Base-by-base conservation (phyloP, 2,797 vertebrate genomes). In the Urophycis tenuis region DNA sequence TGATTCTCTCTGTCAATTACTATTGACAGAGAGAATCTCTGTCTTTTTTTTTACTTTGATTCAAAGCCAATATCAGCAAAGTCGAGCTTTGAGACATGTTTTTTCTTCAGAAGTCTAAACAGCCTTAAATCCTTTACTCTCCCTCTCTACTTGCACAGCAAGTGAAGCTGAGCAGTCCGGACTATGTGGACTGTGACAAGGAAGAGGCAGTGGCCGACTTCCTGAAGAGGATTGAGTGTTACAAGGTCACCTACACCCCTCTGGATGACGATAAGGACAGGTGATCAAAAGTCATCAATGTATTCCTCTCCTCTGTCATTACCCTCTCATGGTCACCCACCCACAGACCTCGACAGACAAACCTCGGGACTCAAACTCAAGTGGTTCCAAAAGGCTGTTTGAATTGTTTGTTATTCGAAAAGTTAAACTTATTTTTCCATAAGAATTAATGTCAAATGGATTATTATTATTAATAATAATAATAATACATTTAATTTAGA, bases 161-260 rank as follows among this genome's bases (percentile, higher is more conserved):
- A 93, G 96, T 98, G 77, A 98, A 98, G 90, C 92, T 98, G 71
- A 95, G 93, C 83, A 96, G 96, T 79, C 96, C 96, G 0, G 96
- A 98, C 86, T 98, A 98, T 32, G 77, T 81, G 2, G 92, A 90
- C 91, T 94, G 94, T 41, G 93, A 94, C 79, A 92, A 93, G 85
- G 95, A 97, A 5, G 95, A 96, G 75, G 95, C 94, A 0, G 93
- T 96, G 76, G 87, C 91, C 0, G 96, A 98, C 74, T 98, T 98
- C 85, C 89, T 95, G 69, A 93, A 96, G 87, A 93, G 96, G 90
- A 97, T 97, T 0, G 92, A 97, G 0, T 97, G 95, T 85, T 98
- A 97, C 89, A 90, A 94, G 76, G 14, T 92, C 84, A 94, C 92
- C 77, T 97, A 97, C 31, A 85, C 96, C 74, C 93, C 95, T 0